phyloP scores from a whole-genome alignment of 2,113 vertebrate genomes.

The Ailuropoda melanoleuca region DNA sequence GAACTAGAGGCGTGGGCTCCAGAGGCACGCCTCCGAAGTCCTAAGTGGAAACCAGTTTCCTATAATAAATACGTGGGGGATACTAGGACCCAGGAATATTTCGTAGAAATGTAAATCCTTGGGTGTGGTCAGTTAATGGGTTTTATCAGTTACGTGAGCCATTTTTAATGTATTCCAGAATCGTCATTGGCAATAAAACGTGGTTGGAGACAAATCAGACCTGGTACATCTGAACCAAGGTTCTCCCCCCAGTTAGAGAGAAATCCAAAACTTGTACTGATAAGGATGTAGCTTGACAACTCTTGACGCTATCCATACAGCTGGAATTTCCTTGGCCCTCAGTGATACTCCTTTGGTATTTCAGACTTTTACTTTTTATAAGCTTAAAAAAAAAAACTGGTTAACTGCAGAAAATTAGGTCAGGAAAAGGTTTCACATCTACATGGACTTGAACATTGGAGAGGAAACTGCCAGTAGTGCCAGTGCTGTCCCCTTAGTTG shows the following conservation, averaged over 20 bases:
- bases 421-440: neutral
- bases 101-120: neutral
- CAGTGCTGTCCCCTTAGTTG: neutral
- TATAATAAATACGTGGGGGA: fast-evolving
- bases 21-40: neutral
- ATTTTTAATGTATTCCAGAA: neutral
- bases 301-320: neutral
- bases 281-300: neutral
- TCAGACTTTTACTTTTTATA: neutral
- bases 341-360: neutral
- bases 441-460: neutral
- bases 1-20: neutral
- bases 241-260: neutral
- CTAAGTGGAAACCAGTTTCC: neutral
- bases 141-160: neutral
- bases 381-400: neutral
- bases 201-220: neutral
- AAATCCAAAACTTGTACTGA: neutral
- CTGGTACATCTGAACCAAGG: neutral
- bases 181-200: neutral
- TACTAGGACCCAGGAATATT: neutral
- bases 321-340: neutral
- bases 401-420: neutral
- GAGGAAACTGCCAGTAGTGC: no score
- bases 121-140: neutral